These are phyloP conservation scores for Microtus oregoni DNA, from an alignment of 2,113 vertebrate species.

Conservation along the genomic window DNA sequence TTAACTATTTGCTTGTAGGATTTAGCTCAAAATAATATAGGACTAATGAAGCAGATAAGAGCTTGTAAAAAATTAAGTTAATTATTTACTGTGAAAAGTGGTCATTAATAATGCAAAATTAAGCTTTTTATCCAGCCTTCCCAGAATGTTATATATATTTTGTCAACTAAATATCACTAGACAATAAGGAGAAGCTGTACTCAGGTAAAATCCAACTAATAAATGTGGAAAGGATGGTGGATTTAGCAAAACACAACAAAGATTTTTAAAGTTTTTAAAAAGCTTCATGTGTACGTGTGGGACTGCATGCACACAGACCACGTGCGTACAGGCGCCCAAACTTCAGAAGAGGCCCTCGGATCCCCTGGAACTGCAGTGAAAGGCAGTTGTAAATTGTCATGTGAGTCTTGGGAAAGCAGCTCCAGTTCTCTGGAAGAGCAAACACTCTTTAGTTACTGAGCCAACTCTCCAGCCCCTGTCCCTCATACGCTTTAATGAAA, in stretches of 20 bases:
- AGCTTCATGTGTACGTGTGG: not conserved
- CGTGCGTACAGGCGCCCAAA: not conserved
- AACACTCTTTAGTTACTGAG: not conserved
- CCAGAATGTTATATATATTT: not conserved
- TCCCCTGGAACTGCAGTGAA: not conserved
- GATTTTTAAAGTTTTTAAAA: not conserved
- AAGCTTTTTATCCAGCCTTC: not conserved
- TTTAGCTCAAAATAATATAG: not conserved
- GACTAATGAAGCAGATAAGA: not conserved
- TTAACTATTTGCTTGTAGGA: not conserved
- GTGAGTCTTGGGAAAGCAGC: not conserved
- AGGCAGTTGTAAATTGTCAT: not conserved
- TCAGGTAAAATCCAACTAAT: not conserved
- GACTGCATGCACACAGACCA: not conserved
- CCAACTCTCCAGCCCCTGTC: not conserved
- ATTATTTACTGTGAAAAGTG: not conserved
- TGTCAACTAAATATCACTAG: too few relatives aligned
- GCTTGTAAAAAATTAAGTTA: not conserved
- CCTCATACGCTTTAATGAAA: not conserved
- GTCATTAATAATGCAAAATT: not conserved
- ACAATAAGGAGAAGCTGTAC: not conserved
- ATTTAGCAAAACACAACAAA: too few relatives aligned
- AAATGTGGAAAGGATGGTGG: too few relatives aligned
- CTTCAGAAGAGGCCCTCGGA: not conserved
- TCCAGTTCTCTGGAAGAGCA: not conserved